Evolutionary conservation across 2,113 vertebrate species (phyloP), one percentile per base, ranked within the genome.

Genomic region (Cyrtonyx montezumae): DNA sequence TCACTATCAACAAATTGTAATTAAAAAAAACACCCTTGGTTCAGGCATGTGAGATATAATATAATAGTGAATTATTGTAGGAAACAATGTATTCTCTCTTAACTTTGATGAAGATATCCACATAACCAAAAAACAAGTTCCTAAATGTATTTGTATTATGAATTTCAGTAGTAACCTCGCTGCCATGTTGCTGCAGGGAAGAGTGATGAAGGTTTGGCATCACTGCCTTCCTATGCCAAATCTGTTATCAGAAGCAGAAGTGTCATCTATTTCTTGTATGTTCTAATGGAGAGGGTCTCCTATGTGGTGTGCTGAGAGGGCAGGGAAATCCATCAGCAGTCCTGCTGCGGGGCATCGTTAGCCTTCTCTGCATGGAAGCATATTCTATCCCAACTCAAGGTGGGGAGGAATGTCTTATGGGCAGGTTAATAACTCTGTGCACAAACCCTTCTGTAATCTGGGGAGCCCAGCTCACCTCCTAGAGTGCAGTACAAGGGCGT

Each of bases 181-280:
- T 74, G 51, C 25, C 61, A 42, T 75, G 62, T 63, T 69, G 86
- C 90, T 94, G 51, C 21, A 78, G 78, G 84, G 90, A 87, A 73
- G 4, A 83, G 1, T 84, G 80, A 82, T 56, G 58, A 17, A 88
- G 66, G 90, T 55, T 8, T 86, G 84, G 89, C 84, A 91, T 87
- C 76, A 4, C 14, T 58, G 79, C 26, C 70, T 95, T 86, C 74
- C 78, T 80, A 55, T 43, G 67, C 77, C 84, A 84, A 56, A 92
- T 75, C 61, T 79, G 69, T 62, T 88, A 65, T 90, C 90, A 87
- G 70, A 42, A 89, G 76, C 67, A 93, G 83, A 78, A 88, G 28
- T 40, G 65, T 83, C 84, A 91, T 92, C 59, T 89, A 82, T 76
- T 92, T 86, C 18, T 49, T 45, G 19, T 36, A n/a, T 56, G 74